Conservation (phyloP, 1,140 invertebrate species). For the Drosophila aff. region DNA sequence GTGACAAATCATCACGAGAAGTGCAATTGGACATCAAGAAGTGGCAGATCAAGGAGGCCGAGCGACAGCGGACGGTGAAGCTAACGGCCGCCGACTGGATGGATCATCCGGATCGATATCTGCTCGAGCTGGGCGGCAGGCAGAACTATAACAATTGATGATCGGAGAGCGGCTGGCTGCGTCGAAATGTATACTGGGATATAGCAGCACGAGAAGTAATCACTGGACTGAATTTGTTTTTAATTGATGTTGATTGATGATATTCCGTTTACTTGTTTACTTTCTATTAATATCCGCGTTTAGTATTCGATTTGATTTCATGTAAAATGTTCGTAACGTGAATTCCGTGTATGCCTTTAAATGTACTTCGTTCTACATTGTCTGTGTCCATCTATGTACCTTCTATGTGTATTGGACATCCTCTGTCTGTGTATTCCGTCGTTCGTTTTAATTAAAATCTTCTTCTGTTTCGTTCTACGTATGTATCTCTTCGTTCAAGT, state of each 20-base stretch:
- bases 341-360: constrained; percentile 57
- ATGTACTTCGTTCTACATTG: constrained; percentile 52
- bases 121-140: constrained; percentile 93
- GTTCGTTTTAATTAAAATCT: constrained; percentile 35
- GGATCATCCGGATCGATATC: constrained; percentile 94
- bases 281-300: constrained; percentile 51
- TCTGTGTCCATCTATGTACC: constrained; percentile 34
- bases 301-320: constrained; percentile 61
- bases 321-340: constrained; percentile 61
- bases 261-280: constrained; percentile 64
- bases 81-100: constrained; percentile 94
- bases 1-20: constrained; percentile 90
- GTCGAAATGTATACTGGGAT: constrained; percentile 40
- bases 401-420: too few relatives aligned
- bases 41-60: constrained; percentile 95
- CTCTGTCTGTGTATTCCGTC: constrained; percentile 23
- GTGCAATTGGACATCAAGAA: constrained; percentile 94
- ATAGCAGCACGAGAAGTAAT: constrained; percentile 53
- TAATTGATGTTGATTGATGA: constrained; percentile 66
- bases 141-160: constrained; percentile 88
- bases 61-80: constrained; percentile 92
- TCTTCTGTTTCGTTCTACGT: constrained; percentile 40
- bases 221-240: constrained; percentile 77
- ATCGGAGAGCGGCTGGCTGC: constrained; percentile 26
- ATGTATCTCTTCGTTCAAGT: constrained; percentile 52